Percentiles rank a stretch among this genome's conserved stretches.
Conservation (phyloP, 2,888 invertebrate species). For the Netelia fuscicornis region DNA sequence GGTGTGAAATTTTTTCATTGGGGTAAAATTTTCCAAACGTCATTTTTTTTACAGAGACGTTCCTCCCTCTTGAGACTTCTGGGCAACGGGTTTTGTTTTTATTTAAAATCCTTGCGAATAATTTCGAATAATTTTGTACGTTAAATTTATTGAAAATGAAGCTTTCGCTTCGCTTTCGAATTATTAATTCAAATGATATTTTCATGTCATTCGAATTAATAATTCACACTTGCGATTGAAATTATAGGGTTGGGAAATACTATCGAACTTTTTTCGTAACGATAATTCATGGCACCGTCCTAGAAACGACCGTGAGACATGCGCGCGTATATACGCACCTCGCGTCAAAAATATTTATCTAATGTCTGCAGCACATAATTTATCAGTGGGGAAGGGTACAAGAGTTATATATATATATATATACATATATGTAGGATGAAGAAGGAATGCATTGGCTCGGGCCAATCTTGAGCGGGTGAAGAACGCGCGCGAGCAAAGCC, state of each 20-base stretch:
- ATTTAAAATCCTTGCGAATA: no score
- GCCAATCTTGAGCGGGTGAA: constrained; percentile 37
- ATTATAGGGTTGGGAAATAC: not conserved
- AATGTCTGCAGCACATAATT: constrained; percentile 48
- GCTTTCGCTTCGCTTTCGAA: no score
- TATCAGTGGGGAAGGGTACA: constrained; percentile 32
- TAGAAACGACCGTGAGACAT: not conserved
- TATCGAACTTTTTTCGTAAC: constrained; percentile 2
- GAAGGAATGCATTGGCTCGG: constrained; percentile 53
- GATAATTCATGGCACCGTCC: constrained; percentile 35
- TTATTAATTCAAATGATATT: no score
- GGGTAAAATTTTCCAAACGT: not conserved
- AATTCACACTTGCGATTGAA: constrained; percentile 1
- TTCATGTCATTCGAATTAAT: not conserved
- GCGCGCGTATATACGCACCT: constrained; percentile 20
- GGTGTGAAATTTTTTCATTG: not conserved
- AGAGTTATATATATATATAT: not conserved
- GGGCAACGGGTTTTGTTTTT: no score
- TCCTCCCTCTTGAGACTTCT: no score
- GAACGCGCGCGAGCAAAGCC: constrained; percentile 34
- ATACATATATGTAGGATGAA: not conserved
- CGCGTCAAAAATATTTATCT: constrained; percentile 64
- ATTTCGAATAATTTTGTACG: no score
- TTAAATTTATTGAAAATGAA: no score
- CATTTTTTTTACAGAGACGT: not conserved